Conservation (phyloP, 2,888 invertebrate genomes). For the Dinocampus coccinellae region DNA sequence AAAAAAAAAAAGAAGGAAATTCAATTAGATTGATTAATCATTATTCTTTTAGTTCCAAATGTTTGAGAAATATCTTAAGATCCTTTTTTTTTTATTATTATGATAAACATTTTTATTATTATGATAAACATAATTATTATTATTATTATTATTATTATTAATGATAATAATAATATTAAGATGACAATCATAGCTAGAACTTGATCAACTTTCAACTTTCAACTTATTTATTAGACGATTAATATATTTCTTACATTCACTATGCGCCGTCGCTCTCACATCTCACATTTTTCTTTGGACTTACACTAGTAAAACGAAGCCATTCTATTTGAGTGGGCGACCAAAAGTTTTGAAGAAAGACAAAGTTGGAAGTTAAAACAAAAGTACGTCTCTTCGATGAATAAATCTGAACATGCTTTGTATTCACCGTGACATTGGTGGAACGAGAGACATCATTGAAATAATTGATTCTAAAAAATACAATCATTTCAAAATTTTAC, state of each 20-base stretch:
- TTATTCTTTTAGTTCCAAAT: neutral
- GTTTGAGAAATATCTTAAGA: neutral
- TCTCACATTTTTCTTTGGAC: neutral
- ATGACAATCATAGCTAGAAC: too few species aligned
- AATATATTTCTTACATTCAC: neutral
- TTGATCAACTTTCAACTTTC: neutral
- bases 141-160: neutral
- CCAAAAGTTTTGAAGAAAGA: slow-evolving; percentile 2
- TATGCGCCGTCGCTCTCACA: neutral
- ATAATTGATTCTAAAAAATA: neutral
- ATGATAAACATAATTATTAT: neutral
- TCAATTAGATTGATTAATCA: neutral
- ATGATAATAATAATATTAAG: too few species aligned
- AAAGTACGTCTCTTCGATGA: slow-evolving; percentile 13
- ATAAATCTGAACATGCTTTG: slow-evolving; percentile 9
- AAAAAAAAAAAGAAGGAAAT: neutral
- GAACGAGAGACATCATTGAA: neutral
- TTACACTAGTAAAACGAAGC: neutral
- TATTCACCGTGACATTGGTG: neutral
- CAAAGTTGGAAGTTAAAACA: slow-evolving; percentile 13
- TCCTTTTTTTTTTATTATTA: neutral
- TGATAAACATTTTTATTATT: neutral
- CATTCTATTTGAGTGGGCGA: neutral
- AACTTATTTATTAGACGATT: neutral
- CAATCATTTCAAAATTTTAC: neutral